Base-by-base conservation (phyloP, 2,797 vertebrate genomes). In the Spheniscus humboldti region DNA sequence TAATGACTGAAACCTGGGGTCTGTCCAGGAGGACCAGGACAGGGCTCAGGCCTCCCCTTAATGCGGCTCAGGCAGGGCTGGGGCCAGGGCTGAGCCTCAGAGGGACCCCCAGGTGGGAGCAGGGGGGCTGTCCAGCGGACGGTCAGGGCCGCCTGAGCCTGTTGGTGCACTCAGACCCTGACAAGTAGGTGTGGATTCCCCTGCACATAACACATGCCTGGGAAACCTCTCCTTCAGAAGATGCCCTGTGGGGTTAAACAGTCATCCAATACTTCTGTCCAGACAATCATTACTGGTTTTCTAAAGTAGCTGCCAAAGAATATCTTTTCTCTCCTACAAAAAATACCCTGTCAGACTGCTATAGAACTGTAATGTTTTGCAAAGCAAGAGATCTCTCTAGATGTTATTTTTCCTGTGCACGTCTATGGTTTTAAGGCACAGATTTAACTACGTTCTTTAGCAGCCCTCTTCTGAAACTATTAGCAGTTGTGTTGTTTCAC, bases 61-160 rank as follows among this genome's bases (percentile, higher is more conserved):
- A 0, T 3, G 7, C 33, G 52, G 37, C 10, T 92, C 50, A 25
- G 67, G 7, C 13, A 56, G 39, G 52, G 33, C 60, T 76, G 33
- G 47, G 33, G 22, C 22, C 43, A 41, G 22, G 45, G 15, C 81
- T 76, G 53, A 74, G 33, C 30, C 60, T 60, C 52, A 53, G 47
- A 57, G 43, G 18, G 11, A 39, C 10, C 28, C 25, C 16, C 37
- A 57, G 27, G 31, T 47, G 20, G 50, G 23, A 91, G 47, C 33
- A 62, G 13, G 2, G 19, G 16, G 2, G 13, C 28, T 0, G 3
- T 69, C 27, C 41, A 33, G 35, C 18, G n/a, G 13, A 31, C 1
- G 0, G 11, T 73, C 63, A 67, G 79, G 59, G 25, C 48, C 2
- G 2, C 48, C 64, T 76, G n/a, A 76, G 33, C 33, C 60, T 52